Evolutionary conservation across 2,113 vertebrate genomes (phyloP), one percentile per base, ranked within the genome.

Genomic region (Cheirogaleus medius): DNA sequence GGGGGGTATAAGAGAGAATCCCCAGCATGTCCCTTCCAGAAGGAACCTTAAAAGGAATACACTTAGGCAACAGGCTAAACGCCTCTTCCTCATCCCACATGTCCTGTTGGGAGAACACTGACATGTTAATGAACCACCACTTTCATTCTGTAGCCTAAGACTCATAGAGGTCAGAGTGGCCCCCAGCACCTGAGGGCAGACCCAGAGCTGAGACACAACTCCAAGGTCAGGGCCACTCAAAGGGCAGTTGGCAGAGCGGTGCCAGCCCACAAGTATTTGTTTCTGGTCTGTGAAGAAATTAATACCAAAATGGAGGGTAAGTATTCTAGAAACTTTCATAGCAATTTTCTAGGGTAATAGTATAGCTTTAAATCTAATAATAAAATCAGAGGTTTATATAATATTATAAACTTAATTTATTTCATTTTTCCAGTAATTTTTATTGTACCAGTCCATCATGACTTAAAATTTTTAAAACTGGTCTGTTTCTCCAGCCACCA

Each of bases 381-480:
- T 78, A 94, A 90, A 97, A 90, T 23, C 18, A 42, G 34, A n/a
- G 18, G 2, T 18, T 44, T 76, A 8, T 58, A 56, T 56, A 56
- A 56, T 21, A 71, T 76, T 92, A 52, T 58, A 9, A 5, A 86
- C 34, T 44, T 39, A 5, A 29, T 49, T 68, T 81, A 54, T 84
- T 76, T 90, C 34, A 82, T 34, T 93, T 91, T 92, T 34, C 60
- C 76, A 94, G 27, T 34, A 34, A 42, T n/a, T 89, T 82, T 69
- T 56, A 64, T 12, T 14, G 3, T 56, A 63, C 7, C 12, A 89
- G 44, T 64, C 49, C 18, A 66, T 0, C 37, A 80, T 58, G 29
- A 63, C 21, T 73, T 81, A 64, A 76, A 76, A 37, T 56, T 58
- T 87, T 14, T 34, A 49, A 49, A 69, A 58, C 18, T 8, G 4